Percentiles rank a stretch among this genome's conserved stretches.
These are phyloP conservation scores for Ichneumon xanthorius DNA, from an alignment of 2,888 invertebrate genomes.

Conservation along the genomic window DNA sequence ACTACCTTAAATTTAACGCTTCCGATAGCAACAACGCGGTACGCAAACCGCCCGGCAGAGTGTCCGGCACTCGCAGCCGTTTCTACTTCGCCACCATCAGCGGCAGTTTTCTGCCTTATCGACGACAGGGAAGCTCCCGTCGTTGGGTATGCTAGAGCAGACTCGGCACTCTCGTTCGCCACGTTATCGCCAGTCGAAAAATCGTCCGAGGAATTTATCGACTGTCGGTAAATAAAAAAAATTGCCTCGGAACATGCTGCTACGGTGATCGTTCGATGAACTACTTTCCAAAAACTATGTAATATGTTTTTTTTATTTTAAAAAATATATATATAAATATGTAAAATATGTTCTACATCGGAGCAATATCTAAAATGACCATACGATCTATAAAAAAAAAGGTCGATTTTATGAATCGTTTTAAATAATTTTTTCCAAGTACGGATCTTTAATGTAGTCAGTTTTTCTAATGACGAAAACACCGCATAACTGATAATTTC, in stretches of 20 bases:
- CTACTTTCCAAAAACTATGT: not conserved
- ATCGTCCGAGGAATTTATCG: conserved; percentile 23
- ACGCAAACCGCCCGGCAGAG: conserved; percentile 63
- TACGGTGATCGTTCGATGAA: conserved; percentile 25
- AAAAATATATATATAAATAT: no score
- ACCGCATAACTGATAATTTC: not conserved
- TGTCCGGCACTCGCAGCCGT: conserved; percentile 60
- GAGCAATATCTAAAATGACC: no score
- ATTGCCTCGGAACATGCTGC: conserved; percentile 49
- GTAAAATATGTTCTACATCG: no score
- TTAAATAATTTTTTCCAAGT: not conserved
- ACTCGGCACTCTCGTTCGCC: not conserved
- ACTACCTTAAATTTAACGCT: conserved; percentile 33
- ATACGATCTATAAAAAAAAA: no score
- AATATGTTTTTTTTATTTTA: not conserved
- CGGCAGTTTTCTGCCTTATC: conserved; percentile 29
- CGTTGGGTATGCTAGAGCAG: conserved; percentile 45
- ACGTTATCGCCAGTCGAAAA: conserved; percentile 45
- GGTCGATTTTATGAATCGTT: no score
- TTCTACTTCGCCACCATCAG: conserved; percentile 28
- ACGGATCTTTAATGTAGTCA: not conserved
- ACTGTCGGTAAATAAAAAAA: conserved; percentile 50
- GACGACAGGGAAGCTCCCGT: not conserved
- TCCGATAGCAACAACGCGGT: conserved; percentile 48
- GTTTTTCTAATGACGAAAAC: not conserved